Evolutionary conservation across 1,140 invertebrate species (phyloP), one percentile per base, ranked within the genome.

Genomic region (Euura lappo): DNA sequence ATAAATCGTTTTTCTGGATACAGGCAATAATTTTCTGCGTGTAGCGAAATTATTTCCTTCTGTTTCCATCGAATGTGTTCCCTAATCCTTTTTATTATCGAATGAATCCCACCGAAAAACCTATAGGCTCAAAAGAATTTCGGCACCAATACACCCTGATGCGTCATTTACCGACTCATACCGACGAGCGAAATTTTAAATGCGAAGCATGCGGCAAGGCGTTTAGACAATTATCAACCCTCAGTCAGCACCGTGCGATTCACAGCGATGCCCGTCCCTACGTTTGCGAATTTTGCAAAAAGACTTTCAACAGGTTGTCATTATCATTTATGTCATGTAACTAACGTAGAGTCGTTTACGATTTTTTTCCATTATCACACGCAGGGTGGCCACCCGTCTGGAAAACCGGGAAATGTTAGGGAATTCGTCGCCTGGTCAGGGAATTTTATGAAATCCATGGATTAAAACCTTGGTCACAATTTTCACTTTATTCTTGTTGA

Each of bases 81-180:
- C 28, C 28, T 28, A 28, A 28, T 28, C 28, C 28, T 28, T 28
- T 28, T 28, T 28, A 28, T 28, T 28, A 28, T 28, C 28, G 28
- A 28, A 28, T 28, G 28, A 28, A 28, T 28, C 28, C 28, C 28
- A 28, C 13, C 10, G 43, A 66, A 68, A 72, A 45, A 44, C 28
- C 28, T 28, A 28, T 75, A 91, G 90, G 91, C 85, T 87, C 89
- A 28, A 91, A 93, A 73, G 92, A 93, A 81, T 94, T 94, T 83
- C 90, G 91, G 65, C 93, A 94, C 82, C 92, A 94, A 78, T 94
- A 94, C 77, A 93, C 92, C 0, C 79, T 94, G 79, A 92, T 93
- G 90, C 90, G 95, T n/a, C 95, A 96, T 80, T 86, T 95, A 42
- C 93, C 94, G 2, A 96, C 94, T 0, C 94, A 96, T 81, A 93